phyloP scores from a whole-genome alignment of 2,797 vertebrate species.

The Labroides dimidiatus region DNA sequence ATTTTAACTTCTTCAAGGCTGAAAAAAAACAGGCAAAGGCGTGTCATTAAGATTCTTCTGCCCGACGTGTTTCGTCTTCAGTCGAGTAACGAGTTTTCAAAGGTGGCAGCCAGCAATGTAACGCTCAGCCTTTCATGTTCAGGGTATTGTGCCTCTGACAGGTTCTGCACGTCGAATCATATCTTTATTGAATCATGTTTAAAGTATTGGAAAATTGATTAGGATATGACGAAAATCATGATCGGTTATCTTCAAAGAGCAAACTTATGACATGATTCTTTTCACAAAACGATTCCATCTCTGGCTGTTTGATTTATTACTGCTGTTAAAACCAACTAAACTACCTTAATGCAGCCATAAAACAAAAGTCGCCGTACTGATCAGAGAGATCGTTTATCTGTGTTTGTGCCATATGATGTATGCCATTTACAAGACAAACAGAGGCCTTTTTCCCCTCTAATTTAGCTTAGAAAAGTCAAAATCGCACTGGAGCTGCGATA shows the following conservation, averaged over 20 bases:
- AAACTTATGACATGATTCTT: background rate
- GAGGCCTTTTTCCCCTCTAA: background rate
- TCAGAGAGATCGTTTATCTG: background rate
- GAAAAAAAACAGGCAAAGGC: constrained; percentile 75
- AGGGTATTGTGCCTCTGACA: constrained; percentile 37
- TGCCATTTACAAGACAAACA: background rate
- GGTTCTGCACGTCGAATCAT: constrained; percentile 46
- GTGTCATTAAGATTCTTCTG: constrained; percentile 78
- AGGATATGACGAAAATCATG: constrained; percentile 19
- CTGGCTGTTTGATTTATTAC: background rate
- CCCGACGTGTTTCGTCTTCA: constrained; percentile 74
- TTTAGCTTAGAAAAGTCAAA: too few relatives aligned
- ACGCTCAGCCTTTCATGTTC: constrained; percentile 61
- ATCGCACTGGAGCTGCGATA: too few relatives aligned
- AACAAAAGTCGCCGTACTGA: background rate
- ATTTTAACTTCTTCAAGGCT: constrained; percentile 86
- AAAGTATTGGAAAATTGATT: constrained; percentile 9
- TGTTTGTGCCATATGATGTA: background rate
- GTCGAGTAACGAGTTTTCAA: constrained; percentile 75
- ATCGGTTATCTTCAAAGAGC: constrained; percentile 11
- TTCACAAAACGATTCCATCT: background rate
- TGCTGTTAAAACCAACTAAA: background rate
- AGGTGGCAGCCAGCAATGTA: constrained; percentile 70
- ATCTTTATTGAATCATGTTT: constrained; percentile 52
- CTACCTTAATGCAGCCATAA: background rate